phyloP scores from a whole-genome alignment of 2,797 vertebrate species.

The Hoplostethus atlanticus region DNA sequence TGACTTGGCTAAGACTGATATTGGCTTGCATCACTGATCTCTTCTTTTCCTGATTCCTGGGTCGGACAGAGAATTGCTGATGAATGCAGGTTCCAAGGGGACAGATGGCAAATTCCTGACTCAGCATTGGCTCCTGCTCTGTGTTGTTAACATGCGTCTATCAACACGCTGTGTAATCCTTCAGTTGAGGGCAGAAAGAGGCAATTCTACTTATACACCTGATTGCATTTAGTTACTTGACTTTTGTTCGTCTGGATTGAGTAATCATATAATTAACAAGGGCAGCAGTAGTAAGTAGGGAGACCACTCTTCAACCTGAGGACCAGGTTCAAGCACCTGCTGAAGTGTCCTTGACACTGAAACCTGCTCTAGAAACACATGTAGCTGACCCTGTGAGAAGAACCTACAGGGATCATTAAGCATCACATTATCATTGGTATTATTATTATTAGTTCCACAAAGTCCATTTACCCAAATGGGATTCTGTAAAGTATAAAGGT shows the following conservation, averaged over 20 bases:
- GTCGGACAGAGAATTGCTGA: conserved; percentile 72
- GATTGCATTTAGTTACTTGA: neutral
- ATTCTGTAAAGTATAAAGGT: neutral
- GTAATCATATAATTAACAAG: conserved; percentile 11
- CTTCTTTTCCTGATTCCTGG: conserved; percentile 54
- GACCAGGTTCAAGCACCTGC: neutral
- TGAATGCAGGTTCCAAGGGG: conserved; percentile 66
- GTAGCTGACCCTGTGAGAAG: neutral
- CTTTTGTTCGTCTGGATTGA: neutral
- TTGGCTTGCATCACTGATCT: conserved; percentile 46
- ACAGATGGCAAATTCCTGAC: conserved; percentile 79
- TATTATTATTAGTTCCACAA: no score
- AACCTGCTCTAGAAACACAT: no score
- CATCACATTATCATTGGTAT: no score
- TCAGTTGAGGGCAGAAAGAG: conserved; percentile 18
- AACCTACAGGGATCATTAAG: neutral
- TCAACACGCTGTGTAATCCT: conserved; percentile 17
- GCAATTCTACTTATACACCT: neutral
- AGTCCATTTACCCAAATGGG: neutral
- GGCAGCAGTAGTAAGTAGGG: neutral
- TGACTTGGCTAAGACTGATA: conserved; percentile 37
- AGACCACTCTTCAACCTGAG: neutral
- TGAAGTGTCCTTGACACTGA: no score
- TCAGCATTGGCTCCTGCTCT: conserved; percentile 59
- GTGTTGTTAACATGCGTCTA: conserved; percentile 44